Evolutionary conservation across 1,140 invertebrate species (phyloP).

Genomic region (Lysiphlebus fabarum): DNA sequence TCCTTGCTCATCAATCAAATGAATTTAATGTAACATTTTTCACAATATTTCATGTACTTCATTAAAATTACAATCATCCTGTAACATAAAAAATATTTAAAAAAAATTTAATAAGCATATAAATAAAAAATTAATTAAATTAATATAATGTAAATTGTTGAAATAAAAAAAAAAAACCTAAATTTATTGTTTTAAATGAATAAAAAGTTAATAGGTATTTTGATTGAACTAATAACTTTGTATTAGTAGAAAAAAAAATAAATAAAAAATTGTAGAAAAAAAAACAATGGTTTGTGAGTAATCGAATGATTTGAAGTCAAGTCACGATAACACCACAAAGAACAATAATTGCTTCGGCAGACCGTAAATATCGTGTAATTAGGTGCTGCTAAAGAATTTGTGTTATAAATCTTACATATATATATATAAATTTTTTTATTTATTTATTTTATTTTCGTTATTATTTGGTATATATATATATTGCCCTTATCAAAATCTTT

Average conservation of each 20-base stretch:
- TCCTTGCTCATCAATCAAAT: background rate
- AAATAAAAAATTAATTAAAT: background rate
- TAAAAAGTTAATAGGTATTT: background rate
- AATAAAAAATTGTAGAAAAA: constrained; percentile 5
- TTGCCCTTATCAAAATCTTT: background rate
- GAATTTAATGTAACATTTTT: background rate
- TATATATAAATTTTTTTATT: background rate
- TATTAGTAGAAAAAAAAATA: background rate
- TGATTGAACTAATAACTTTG: background rate
- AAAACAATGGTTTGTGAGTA: background rate
- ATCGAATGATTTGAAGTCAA: constrained; percentile 14
- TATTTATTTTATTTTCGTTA: background rate
- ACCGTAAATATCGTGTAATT: constrained; percentile 17
- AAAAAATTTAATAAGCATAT: constrained; percentile 1
- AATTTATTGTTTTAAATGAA: background rate
- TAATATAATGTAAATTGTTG: constrained; percentile 1
- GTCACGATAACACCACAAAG: constrained; percentile 13
- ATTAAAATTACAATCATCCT: background rate
- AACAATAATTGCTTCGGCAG: constrained; percentile 16
- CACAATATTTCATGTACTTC: background rate
- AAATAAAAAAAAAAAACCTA: constrained; percentile 5
- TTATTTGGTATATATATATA: background rate
- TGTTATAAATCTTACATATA: constrained; percentile 1
- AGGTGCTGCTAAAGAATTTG: constrained; percentile 9
- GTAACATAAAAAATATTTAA: background rate